phyloP scores from a whole-genome alignment of 2,113 vertebrate species.

The Rhizomys pruinosus region DNA sequence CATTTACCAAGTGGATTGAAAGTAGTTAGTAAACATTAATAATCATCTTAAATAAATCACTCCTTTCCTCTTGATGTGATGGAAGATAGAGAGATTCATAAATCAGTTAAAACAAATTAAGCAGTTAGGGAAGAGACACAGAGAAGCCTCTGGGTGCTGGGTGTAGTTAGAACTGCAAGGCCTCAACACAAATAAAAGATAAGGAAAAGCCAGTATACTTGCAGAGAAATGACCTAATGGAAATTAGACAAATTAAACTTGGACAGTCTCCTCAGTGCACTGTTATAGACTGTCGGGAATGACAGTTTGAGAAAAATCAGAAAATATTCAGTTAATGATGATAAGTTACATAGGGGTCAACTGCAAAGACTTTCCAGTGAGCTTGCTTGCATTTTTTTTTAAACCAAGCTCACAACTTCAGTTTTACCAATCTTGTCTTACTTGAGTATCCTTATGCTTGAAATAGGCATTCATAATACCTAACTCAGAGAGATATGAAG shows the following conservation, averaged over 20 bases:
- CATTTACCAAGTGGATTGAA: conserved; percentile 59
- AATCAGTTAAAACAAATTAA: conserved; percentile 27
- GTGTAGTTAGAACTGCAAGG: background rate
- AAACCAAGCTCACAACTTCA: background rate
- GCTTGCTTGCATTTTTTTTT: background rate
- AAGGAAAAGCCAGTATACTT: background rate
- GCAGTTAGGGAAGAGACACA: background rate
- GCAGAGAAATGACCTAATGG: conserved; percentile 9
- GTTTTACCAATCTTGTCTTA: background rate
- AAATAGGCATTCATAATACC: background rate
- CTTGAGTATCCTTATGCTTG: background rate
- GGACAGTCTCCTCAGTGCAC: background rate
- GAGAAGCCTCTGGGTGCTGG: background rate
- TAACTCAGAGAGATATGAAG: background rate
- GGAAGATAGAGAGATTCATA: conserved; percentile 20
- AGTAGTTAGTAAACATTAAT: conserved; percentile 69
- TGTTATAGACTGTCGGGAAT: background rate
- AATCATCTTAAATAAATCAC: conserved; percentile 69
- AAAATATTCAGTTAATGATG: background rate
- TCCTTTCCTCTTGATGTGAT: conserved; percentile 45
- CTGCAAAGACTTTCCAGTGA: background rate
- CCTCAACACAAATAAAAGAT: conserved; percentile 11
- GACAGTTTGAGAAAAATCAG: background rate
- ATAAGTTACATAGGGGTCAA: background rate
- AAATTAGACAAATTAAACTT: conserved; percentile 42